Base-by-base conservation (phyloP, 1,140 invertebrate species). In the Zaprionus davidi region DNA sequence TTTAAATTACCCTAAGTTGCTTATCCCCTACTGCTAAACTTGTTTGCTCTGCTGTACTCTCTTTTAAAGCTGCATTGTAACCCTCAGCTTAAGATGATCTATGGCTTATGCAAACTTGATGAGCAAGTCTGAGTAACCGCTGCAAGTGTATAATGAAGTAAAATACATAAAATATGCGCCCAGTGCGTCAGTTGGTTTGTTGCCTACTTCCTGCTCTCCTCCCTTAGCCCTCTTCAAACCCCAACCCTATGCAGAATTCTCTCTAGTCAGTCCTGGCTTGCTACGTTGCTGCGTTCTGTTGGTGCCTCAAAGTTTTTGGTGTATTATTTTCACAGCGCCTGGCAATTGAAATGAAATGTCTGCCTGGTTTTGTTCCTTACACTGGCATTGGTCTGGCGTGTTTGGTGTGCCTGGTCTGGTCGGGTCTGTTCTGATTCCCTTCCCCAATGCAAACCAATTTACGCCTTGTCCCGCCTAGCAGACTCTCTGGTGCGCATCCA, bases 141-240 rank as follows among this genome's bases (percentile, higher is more conserved):
- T 11, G 31, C 26, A 51, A 75, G 72, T 51, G 83, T 84, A 88
- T 79, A 87, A 82, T 84, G 74, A 81, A 73, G 85, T 65, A 70
- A 90, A 87, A 81, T 81, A 88, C 78, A 85, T 81, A 77, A 90
- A 81, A 88, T 87, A 81, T 88, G 67, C 73, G 78, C 59, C 65
- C 60, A 59, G 55, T 59, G 49, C 66, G 66, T 75, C 56, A 69
- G 68, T 65, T 53, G 60, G 73, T 71, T 55, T 59, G 15, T 13
- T 24, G 12, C 56, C 38, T 59, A 0, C 60, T 20, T 34, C 44
- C 68, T 28, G 11, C 20, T 22, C 7, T 28, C 6, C 28, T 7
- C 28, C 28, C 7, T 7, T 7, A 31, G 2, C 28, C 11, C 5
- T 13, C 20, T 41, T 13, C 11, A 3, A 13, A 11, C 11, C 3